Evolutionary conservation across 2,797 vertebrate species (phyloP), one percentile per base, ranked within the genome.

Genomic region (Fundulus diaphanus): DNA sequence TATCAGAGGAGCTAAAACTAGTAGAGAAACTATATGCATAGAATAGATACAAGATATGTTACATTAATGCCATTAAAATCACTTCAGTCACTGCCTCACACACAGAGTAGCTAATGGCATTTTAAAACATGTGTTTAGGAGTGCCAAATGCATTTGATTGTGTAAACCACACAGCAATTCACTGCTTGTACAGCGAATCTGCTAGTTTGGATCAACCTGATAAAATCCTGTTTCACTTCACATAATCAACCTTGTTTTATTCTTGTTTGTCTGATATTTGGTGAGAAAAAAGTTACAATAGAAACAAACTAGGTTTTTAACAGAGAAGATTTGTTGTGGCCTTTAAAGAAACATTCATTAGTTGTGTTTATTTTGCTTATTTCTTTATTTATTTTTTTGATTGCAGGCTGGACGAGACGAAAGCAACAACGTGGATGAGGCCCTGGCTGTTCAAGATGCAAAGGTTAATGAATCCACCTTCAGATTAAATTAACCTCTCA

Each of bases 381-480:
- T 22, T 52, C 12, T 13, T 54, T 61, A 3, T 35, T 57, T 22
- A 4, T 67, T 82, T 37, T 86, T 22, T 76, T 54, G 31, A 5
- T 77, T 0, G 0, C 89, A 99, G 98, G 98, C 96, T 3, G 97
- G 97, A 59, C 95, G 98, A 42, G 97, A 99, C 74, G 95, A 96
- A 80, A 81, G 96, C 68, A 87, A 72, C 0, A 84, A 75, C 0
- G 96, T 98, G 86, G 90, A 99, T 27, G 95, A 96, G 0, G 93
- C 87, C 6, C 96, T 92, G 71, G 93, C 94, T 66, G 92, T 86
- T 15, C 88, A 95, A 77, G 98, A 99, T 67, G 98, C 98, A 78
- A 96, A 98, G 96, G 98, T 97, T 67, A 85, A 81, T 44, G 7
- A 70, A 74, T 49, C n/a, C 46, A 3, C 59, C 29, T 72, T 33